Evolutionary conservation across 2,797 vertebrate genomes (phyloP), one percentile per base, ranked within the genome.

Genomic region (Amphiprion clarkii): DNA sequence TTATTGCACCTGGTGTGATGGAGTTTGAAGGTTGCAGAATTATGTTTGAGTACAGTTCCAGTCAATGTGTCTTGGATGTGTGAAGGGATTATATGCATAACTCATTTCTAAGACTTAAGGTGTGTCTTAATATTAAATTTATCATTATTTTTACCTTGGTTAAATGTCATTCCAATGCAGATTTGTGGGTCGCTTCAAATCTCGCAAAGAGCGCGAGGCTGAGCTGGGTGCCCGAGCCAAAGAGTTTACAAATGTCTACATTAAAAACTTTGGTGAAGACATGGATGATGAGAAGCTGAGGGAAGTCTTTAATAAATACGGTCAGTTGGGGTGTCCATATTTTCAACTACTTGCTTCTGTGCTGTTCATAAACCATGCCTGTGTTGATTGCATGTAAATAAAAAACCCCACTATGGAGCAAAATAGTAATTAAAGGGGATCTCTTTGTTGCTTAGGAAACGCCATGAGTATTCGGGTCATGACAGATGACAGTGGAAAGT

Each of bases 251-350:
- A 99, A 99, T 59, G 98, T 99, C 81, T 99, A 99, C 88, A 97
- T 99, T 78, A 99, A 99, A 93, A 99, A 99, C 94, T 99, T 99
- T 91, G 98, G 98, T 16, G 97, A 99, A 71, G 98, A 99, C 82
- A 98, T 99, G 97, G 97, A 99, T 68, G 98, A 99, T 25, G 97
- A 98, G 86, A 96, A 96, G 89, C 95, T 99, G 89, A 97, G 96
- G 89, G 98, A 99, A 67, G 91, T 98, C 86, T 99, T 99, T 93
- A 95, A 95, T 91, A 96, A 97, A 94, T 99, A 96, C 67, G 98
- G 98, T 99, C 8, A 85, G 86, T 87, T 8, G 0, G 86, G 88
- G 19, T 56, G 21, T 67, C 9, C 6, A 3, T 21, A 1, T 31
- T 42, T 52, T 7, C 6, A 16, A 31, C n/a, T n/a, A 3, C 3